Evolutionary conservation across 2,888 invertebrate genomes (phyloP).

Genomic region (Sesia apiformis): DNA sequence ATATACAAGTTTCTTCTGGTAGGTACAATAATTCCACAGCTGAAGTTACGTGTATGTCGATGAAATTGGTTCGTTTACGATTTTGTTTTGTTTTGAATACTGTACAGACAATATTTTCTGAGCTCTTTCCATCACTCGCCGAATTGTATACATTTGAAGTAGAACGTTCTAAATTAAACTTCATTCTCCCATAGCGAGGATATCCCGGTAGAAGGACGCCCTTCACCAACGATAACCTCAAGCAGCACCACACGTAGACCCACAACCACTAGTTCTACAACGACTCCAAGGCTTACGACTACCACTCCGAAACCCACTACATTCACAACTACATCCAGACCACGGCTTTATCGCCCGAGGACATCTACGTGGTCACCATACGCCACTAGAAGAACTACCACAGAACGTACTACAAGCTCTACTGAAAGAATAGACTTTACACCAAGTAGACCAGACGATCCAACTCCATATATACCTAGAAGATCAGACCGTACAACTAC

Average conservation of each 20-base stretch:
- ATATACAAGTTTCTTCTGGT: too few species aligned
- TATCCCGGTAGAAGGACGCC: not conserved
- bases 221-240: not conserved
- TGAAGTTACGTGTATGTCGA: too few species aligned
- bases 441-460: not conserved
- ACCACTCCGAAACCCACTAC: not conserved
- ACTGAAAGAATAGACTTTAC: not conserved
- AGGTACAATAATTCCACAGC: too few species aligned
- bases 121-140: too few species aligned
- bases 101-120: too few species aligned
- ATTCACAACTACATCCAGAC: not conserved
- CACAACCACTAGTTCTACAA: not conserved
- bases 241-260: not conserved
- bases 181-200: not conserved
- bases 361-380: not conserved
- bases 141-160: too few species aligned
- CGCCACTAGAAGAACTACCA: not conserved
- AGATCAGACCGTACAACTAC: constrained; percentile 2
- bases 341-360: not conserved
- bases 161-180: too few species aligned
- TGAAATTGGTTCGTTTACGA: too few species aligned
- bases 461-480: not conserved
- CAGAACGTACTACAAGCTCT: not conserved
- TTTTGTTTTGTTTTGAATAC: too few species aligned
- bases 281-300: not conserved